Evolutionary conservation across 2,113 vertebrate species (phyloP).

Genomic region (Aptenodytes forsteri): DNA sequence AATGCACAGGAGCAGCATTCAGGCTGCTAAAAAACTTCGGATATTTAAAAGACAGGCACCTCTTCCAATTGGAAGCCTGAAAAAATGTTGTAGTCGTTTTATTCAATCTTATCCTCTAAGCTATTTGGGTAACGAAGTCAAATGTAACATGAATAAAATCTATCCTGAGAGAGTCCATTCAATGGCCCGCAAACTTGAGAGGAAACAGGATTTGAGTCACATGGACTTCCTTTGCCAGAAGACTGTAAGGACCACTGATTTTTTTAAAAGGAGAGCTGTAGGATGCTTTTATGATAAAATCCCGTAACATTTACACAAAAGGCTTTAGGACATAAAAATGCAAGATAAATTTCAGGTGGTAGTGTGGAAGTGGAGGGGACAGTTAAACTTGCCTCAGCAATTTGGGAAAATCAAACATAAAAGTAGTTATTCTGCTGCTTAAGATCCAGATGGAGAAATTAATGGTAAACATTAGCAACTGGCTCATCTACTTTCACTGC

Average conservation of each 20-base stretch:
- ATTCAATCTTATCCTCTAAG: not conserved
- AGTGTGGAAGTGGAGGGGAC: not conserved
- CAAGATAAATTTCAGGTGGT: not conserved
- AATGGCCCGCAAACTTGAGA: not conserved
- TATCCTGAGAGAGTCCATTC: not conserved
- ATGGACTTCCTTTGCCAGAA: not conserved
- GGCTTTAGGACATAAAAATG: not conserved
- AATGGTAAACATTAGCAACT: not conserved
- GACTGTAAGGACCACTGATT: not conserved
- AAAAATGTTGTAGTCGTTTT: not conserved
- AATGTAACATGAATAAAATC: slow-evolving; percentile 5
- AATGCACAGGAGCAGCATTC: not conserved
- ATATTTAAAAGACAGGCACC: not conserved
- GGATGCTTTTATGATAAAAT: not conserved
- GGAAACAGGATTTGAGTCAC: slow-evolving; percentile 7
- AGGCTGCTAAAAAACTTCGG: not conserved
- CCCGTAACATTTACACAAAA: not conserved
- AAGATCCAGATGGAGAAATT: not conserved
- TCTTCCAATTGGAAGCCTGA: not conserved
- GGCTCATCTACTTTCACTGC: not conserved
- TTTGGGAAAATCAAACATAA: not conserved
- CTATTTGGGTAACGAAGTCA: not conserved
- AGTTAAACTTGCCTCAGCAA: not conserved
- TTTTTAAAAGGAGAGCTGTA: not conserved
- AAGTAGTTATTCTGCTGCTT: not conserved